phyloP scores from a whole-genome alignment of 2,888 invertebrate genomes.

The Oscheius sp. region DNA sequence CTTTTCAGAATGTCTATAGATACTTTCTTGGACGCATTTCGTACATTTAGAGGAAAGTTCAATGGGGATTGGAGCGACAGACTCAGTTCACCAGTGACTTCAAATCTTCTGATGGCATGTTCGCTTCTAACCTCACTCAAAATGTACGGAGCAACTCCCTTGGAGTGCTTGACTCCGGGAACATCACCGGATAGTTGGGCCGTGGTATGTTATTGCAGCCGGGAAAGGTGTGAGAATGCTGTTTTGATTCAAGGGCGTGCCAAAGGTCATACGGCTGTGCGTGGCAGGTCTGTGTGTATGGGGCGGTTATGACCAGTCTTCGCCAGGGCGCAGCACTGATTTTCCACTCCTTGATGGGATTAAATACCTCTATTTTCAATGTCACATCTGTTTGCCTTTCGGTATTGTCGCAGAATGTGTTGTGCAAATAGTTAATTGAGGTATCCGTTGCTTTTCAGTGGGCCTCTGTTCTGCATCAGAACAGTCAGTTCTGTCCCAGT shows the following conservation, averaged over 20 bases:
- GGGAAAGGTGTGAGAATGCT: conserved; percentile 1
- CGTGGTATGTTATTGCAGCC: conserved; percentile 41
- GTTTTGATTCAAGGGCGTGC: conserved; percentile 29
- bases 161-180: conserved; percentile 59
- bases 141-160: conserved; percentile 50
- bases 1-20: conserved; percentile 33
- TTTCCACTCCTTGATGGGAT: conserved; percentile 23
- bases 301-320: neutral
- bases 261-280: conserved; percentile 20
- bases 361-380: conserved; percentile 12
- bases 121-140: conserved; percentile 52
- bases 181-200: conserved; percentile 55
- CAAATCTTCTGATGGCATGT: conserved; percentile 54
- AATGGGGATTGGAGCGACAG: conserved; percentile 52
- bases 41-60: conserved; percentile 29
- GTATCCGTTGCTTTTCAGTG: neutral
- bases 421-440: conserved; percentile 22
- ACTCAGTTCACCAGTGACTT: conserved; percentile 55
- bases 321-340: neutral
- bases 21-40: conserved; percentile 29
- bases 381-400: conserved; percentile 26
- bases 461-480: neutral
- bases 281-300: neutral
- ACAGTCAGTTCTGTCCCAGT: neutral
- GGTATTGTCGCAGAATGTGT: conserved; percentile 26